Evolutionary conservation across 2,113 vertebrate species (phyloP).

Genomic region (Engraulis encrasicolus): DNA sequence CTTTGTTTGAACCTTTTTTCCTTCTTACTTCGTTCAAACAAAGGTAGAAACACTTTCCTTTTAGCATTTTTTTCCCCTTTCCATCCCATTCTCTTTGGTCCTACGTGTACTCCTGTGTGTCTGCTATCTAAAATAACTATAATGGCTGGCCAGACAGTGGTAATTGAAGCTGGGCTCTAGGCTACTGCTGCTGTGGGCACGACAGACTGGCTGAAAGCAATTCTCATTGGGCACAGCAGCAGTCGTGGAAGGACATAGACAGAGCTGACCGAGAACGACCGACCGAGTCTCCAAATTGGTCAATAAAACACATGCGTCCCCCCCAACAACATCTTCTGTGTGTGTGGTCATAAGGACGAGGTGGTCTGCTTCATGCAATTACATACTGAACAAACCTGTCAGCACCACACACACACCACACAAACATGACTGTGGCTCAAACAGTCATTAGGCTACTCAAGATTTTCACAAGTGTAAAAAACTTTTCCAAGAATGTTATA

Average conservation of each 20-base stretch:
- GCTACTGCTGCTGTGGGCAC: no score
- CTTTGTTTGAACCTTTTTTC: background rate
- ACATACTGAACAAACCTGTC: background rate
- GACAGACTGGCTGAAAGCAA: background rate
- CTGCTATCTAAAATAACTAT: background rate
- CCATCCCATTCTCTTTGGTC: slow-evolving; percentile 49
- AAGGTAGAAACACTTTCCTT: background rate
- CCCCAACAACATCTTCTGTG: background rate
- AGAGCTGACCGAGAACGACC: background rate
- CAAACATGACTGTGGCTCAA: no score
- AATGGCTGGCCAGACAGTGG: background rate
- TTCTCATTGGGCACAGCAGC: background rate
- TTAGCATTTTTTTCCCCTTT: background rate
- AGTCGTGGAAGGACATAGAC: background rate
- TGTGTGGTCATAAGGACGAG: background rate
- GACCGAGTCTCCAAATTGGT: background rate
- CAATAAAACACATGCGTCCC: background rate
- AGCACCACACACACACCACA: background rate
- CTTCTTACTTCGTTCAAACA: no score
- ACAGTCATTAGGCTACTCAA: background rate
- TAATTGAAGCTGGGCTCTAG: background rate
- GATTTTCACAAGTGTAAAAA: no score
- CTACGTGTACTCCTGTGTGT: background rate
- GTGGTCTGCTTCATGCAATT: background rate
- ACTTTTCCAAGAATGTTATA: no score